Evolutionary conservation across 2,888 invertebrate species (phyloP), one percentile per base, ranked within the genome.

Genomic region (Girardia tigrina): DNA sequence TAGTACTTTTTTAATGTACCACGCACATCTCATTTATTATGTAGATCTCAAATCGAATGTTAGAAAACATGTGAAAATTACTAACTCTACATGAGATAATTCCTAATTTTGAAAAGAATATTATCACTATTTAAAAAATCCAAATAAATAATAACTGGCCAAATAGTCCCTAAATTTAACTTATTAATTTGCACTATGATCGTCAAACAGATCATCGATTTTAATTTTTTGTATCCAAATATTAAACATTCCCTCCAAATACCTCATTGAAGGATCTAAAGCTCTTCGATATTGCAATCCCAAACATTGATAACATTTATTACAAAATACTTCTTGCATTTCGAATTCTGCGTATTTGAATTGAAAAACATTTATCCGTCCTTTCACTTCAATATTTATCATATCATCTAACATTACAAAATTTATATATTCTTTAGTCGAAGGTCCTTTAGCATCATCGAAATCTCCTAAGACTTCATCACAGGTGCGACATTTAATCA

Each of bases 271-370:
- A 12, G 56, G 56, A 56, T 56, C 56, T 20, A 56, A 23, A 56
- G 56, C 4, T 56, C n/a, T 56, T 56, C 23, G n/a, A n/a, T n/a
- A 56, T n/a, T 56, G 56, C n/a, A 56, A n/a, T 23, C 56, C 56
- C 23, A 56, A n/a, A 56, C 56, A 56, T 56, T 56, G 56, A 16
- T 56, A 56, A 56, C 56, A 56, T 16, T 56, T 56, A 56, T 56
- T 56, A 56, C 56, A 56, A 56, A 12, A 56, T n/a, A 56, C 56
- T 56, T 56, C 56, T 56, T 56, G 56, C 56, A 56, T 56, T 56
- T 56, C 56, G n/a, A 56, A 56, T 56, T 56, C 56, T 8, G 56
- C 56, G 23, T 56, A 56, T n/a, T 56, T 56, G n/a, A 56, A 56
- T n/a, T 56, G 8, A n/a, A n/a, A 56, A n/a, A 20, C 23, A 23